Base-by-base conservation (phyloP, 1,140 invertebrate species). In the Solenopsis invicta region DNA sequence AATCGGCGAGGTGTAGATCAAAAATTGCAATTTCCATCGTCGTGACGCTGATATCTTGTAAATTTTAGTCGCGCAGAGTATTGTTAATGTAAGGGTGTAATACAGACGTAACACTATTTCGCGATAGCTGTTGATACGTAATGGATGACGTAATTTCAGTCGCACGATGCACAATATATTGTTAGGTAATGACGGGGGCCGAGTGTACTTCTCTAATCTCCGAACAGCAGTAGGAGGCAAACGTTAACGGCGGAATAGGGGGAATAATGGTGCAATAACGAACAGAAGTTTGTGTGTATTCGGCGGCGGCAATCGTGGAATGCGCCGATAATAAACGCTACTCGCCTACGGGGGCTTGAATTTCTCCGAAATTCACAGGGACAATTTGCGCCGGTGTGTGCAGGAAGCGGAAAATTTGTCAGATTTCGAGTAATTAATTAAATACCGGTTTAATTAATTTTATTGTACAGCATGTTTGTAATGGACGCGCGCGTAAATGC, bases 371-470 rank as follows among this genome's bases (percentile, higher is more conserved):
- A 86, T 82, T 82, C 78, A 54, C 78, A 48, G 85, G 56, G 77
- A 86, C 78, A 82, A 86, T 82, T 87, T 87, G 80, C 80, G 45
- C 41, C 61, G 59, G 41, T 41, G 54, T 41, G 54, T 37, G 78
- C 59, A 48, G 56, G 16, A 41, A 67, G 67, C 45, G 64, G 78
- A 82, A 61, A 86, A 82, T 62, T 69, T 69, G 59, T 84, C 80
- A 69, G 80, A 71, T 85, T 72, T 87, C 54, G 80, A 54, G 50
- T 87, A 84, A 87, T 87, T 87, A 87, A 87, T 87, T 87, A 84
- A 87, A 87, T 87, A 16, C 59, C 54, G 59, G 45, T 87, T 87
- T 87, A 87, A 87, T 87, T 87, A 87, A 87, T 85, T 80, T 75
- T 74, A 85, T 85, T 87, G 86, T 87, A 52, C 34, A 50, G 54